Conservation (phyloP, 1,140 invertebrate species). For the Anastatus disparis region DNA sequence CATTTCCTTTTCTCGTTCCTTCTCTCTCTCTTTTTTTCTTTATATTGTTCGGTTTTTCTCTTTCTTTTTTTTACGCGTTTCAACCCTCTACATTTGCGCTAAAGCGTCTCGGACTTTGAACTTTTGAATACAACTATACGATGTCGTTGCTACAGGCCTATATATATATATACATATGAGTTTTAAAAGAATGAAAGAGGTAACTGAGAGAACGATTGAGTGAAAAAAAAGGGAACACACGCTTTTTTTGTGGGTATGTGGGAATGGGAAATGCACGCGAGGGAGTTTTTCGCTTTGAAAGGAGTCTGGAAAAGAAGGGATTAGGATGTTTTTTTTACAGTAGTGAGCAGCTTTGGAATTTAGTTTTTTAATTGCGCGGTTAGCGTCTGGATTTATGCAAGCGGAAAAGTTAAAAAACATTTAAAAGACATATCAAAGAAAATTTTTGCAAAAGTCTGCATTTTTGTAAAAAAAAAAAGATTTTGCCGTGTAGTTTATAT, state of each 20-base stretch:
- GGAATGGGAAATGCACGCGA: slow-evolving; percentile 6
- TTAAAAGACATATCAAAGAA: no score
- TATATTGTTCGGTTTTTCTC: background rate
- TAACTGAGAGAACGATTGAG: slow-evolving; percentile 8
- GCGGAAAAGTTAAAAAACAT: no score
- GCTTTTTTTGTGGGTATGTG: background rate
- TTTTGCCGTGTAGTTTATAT: no score
- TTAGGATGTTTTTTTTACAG: background rate
- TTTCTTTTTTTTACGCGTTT: background rate
- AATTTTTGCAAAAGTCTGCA: no score
- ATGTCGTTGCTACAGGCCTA: slow-evolving; percentile 2
- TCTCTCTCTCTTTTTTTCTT: no score
- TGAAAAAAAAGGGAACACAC: background rate
- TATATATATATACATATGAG: no score
- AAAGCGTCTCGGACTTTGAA: slow-evolving; percentile 23
- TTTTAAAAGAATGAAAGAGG: no score
- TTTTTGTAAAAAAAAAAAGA: no score
- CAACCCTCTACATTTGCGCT: background rate
- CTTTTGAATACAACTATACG: background rate
- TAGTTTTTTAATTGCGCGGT: slow-evolving; percentile 22
- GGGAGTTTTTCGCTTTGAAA: background rate
- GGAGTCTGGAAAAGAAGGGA: background rate
- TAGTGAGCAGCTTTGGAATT: background rate
- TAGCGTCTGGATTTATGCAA: no score
- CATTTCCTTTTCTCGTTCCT: no score